A percentile compares a stretch with the other conserved stretches of the same genome.
Evolutionary conservation across 2,888 invertebrate genomes (phyloP).

Genomic region (Chydorus sphaericus): DNA sequence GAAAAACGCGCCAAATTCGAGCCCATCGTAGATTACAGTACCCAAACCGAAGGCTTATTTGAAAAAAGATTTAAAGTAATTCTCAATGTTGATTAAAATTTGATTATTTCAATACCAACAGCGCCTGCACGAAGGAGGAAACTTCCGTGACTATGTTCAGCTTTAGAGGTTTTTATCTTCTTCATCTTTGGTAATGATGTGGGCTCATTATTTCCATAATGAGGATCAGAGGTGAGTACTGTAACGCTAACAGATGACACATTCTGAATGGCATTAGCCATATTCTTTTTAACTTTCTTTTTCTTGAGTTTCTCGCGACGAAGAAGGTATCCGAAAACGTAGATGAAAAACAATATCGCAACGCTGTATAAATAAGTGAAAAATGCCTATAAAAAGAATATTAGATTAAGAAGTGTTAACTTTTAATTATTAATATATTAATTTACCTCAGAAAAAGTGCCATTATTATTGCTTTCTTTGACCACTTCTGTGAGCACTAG

Average conservation of each 20-base stretch:
- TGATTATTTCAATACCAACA: slow-evolving; percentile 55
- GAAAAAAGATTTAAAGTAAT: background rate
- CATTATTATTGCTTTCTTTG: slow-evolving; percentile 76
- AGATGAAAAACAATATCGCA: slow-evolving; percentile 81
- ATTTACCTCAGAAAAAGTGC: slow-evolving; percentile 68
- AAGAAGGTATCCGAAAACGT: slow-evolving; percentile 42
- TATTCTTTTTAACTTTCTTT: no score
- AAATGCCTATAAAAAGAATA: slow-evolving; percentile 46
- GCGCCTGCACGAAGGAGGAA: slow-evolving; percentile 86
- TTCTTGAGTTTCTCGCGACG: background rate
- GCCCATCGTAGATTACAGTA: slow-evolving; percentile 91
- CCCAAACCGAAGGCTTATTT: slow-evolving; percentile 84
- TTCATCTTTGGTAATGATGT: no score
- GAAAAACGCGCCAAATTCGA: slow-evolving; percentile 88
- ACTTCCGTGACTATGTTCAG: slow-evolving; percentile 80
- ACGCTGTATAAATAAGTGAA: slow-evolving; percentile 86
- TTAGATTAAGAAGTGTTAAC: background rate
- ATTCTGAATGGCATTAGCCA: no score
- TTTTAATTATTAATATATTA: background rate
- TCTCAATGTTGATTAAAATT: background rate
- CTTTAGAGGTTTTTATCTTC: slow-evolving; percentile 76
- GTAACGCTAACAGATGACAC: no score
- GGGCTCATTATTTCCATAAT: no score
- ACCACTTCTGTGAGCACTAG: slow-evolving; percentile 90
- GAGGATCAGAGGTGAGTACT: no score